These are phyloP conservation scores for Falco concolor DNA, from an alignment of 2,797 vertebrate species.

Conservation along the genomic window DNA sequence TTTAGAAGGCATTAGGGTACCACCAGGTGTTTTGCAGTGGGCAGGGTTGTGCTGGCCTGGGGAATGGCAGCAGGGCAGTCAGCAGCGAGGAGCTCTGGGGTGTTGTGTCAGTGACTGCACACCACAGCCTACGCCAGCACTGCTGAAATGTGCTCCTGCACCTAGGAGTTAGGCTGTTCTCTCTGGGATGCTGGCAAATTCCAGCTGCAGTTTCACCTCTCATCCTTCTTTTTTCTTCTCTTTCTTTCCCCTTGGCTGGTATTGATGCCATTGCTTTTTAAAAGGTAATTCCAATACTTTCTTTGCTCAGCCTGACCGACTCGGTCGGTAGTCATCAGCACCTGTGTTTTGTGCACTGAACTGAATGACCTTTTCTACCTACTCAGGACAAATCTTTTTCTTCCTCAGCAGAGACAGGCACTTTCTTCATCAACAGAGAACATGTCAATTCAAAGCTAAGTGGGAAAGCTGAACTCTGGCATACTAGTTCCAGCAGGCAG, in stretches of 20 bases:
- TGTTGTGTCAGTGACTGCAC: not conserved
- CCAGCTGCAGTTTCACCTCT: not conserved
- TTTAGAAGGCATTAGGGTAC: not conserved
- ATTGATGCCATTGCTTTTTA: not conserved
- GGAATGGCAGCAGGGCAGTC: not conserved
- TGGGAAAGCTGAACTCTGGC: not conserved
- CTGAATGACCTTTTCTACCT: constrained; percentile 19
- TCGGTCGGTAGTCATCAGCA: not conserved
- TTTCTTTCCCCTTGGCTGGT: not conserved
- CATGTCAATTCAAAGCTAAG: constrained; percentile 18
- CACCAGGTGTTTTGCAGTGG: not conserved
- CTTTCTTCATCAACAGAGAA: constrained; percentile 16
- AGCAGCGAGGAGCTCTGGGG: not conserved
- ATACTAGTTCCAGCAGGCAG: not conserved
- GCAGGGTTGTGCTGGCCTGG: not conserved
- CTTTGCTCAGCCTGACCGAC: not conserved
- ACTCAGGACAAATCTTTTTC: constrained; percentile 1
- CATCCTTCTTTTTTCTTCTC: not conserved
- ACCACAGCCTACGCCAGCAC: fast-evolving
- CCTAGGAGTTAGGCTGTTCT: not conserved
- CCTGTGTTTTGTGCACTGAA: not conserved
- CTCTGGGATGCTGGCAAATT: not conserved
- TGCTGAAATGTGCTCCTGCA: not conserved
- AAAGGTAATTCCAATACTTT: constrained; percentile 17
- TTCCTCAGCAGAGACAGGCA: not conserved